Percentiles rank a stretch among this genome's conserved stretches.
These are phyloP conservation scores for Adineta ricciae DNA, from an alignment of 2,888 invertebrate genomes.

Conservation along the genomic window DNA sequence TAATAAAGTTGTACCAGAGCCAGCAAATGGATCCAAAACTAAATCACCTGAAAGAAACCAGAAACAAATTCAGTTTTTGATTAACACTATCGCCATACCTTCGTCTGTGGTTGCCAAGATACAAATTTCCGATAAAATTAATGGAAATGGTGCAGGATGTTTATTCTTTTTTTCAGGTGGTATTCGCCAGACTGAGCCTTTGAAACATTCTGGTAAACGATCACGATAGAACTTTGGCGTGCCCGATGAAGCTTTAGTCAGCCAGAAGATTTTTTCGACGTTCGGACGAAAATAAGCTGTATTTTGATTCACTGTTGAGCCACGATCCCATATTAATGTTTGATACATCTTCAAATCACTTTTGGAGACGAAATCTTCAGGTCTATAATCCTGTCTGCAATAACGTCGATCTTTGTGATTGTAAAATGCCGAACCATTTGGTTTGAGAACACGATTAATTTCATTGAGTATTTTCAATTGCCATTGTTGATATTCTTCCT, in stretches of 20 bases:
- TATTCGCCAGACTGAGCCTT: neutral
- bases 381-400: neutral
- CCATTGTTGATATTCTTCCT: neutral
- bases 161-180: neutral
- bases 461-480: neutral
- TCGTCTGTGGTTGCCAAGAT: neutral
- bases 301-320: neutral
- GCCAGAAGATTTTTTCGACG: neutral
- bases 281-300: neutral
- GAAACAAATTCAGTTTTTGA: too few relatives aligned
- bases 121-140: neutral
- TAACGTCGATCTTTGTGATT: neutral
- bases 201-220: neutral
- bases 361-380: neutral
- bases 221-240: neutral
- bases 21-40: neutral
- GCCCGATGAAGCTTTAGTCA: neutral
- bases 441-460: neutral
- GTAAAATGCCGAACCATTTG: neutral
- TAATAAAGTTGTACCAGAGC: neutral
- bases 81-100: too few relatives aligned
- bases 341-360: neutral
- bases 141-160: neutral
- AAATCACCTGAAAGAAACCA: neutral
- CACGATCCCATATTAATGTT: neutral